Percentiles rank a stretch among this genome's conserved stretches.
These are phyloP conservation scores for Teleopsis dalmanni DNA, from an alignment of 1,140 invertebrate species.

Conservation along the genomic window DNA sequence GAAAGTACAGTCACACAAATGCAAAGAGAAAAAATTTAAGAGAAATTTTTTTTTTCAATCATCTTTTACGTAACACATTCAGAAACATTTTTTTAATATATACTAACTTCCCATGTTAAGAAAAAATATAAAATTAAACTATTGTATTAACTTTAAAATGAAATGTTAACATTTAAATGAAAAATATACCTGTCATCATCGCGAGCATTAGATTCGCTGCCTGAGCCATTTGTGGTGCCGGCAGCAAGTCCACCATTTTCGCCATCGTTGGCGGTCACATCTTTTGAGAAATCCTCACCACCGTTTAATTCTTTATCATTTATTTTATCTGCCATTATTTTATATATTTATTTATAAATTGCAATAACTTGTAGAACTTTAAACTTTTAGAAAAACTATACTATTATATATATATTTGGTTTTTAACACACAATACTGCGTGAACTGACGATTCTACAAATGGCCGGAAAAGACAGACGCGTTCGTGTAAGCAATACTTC, in stretches of 20 bases:
- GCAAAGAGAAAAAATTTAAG: no score
- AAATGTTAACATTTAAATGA: no score
- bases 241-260: slow-evolving; percentile 55
- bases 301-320: slow-evolving; percentile 45
- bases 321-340: slow-evolving; percentile 36
- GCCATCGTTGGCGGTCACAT: slow-evolving; percentile 51
- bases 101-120: no score
- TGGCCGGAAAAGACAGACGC: slow-evolving; percentile 31
- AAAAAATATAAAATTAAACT: no score
- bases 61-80: no score
- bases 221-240: slow-evolving; percentile 53
- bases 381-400: background rate
- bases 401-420: no score
- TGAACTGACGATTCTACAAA: slow-evolving; percentile 23
- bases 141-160: no score
- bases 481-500: no score
- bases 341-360: slow-evolving; percentile 12
- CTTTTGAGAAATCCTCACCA: slow-evolving; percentile 63
- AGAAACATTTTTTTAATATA: no score
- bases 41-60: no score
- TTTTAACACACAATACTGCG: no score
- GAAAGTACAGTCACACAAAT: no score
- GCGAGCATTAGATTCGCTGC: slow-evolving; percentile 54
- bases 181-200: slow-evolving; percentile 64
- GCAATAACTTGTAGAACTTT: slow-evolving; percentile 14